phyloP scores from a whole-genome alignment of 2,888 invertebrate species.

The Agrochola circellaris region DNA sequence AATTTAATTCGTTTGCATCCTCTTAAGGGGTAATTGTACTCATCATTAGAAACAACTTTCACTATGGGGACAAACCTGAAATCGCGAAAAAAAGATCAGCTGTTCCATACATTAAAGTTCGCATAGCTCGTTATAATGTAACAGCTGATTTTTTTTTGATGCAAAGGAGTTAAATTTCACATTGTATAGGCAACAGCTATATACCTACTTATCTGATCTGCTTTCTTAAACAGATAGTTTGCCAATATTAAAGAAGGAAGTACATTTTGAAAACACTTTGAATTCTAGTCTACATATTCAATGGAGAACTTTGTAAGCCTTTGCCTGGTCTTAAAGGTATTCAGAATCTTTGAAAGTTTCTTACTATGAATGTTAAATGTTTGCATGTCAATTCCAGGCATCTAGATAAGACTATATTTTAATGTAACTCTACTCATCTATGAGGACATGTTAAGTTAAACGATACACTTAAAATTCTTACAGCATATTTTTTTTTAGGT shows the following conservation, averaged over 20 bases:
- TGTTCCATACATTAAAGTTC: no score
- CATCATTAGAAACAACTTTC: no score
- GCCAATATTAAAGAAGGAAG: not conserved
- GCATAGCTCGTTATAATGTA: no score
- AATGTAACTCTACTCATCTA: not conserved
- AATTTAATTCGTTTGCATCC: no score
- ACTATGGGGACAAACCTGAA: no score
- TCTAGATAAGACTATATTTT: not conserved
- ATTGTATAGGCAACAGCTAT: not conserved
- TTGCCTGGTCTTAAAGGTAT: constrained; percentile 15
- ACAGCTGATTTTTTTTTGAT: no score
- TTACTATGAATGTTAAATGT: not conserved
- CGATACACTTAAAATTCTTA: constrained; percentile 3
- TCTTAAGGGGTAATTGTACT: no score
- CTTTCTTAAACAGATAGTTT: not conserved
- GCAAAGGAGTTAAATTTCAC: no score
- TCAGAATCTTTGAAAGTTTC: constrained; percentile 12
- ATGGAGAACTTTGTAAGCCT: constrained; percentile 35
- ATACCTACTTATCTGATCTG: not conserved
- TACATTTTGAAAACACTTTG: constrained; percentile 5
- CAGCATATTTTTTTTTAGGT: constrained; percentile 11
- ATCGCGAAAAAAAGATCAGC: no score
- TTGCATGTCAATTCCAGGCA: constrained; percentile 5
- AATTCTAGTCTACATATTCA: constrained; percentile 29
- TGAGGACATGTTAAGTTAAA: not conserved